phyloP scores from a whole-genome alignment of 2,888 invertebrate genomes.

The Synanthedon vespiformis region DNA sequence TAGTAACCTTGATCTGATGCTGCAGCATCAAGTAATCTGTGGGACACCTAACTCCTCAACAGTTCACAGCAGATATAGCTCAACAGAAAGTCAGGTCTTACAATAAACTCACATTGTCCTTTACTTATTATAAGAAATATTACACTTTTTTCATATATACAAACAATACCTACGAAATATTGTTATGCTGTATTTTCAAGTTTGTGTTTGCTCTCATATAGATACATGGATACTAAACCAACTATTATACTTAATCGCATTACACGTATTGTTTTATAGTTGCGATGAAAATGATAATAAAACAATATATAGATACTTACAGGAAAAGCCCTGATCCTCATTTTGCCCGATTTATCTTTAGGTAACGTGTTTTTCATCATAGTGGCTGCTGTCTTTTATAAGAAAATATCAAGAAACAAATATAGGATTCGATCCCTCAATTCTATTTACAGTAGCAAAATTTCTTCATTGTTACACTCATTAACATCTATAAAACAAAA shows the following conservation, averaged over 20 bases:
- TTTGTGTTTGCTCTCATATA: no score
- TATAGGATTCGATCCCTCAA: background rate
- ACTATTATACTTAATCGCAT: slow-evolving; percentile 15
- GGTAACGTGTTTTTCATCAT: slow-evolving; percentile 83
- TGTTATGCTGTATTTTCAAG: no score
- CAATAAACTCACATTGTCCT: no score
- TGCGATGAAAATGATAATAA: slow-evolving; percentile 4
- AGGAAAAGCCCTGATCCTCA: slow-evolving; percentile 98
- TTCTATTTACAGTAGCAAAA: slow-evolving; percentile 51
- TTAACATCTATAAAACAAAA: slow-evolving; percentile 46
- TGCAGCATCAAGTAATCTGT: no score
- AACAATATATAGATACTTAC: slow-evolving; percentile 73
- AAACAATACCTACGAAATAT: no score
- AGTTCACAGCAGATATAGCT: no score
- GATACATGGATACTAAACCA: no score
- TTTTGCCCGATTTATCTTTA: slow-evolving; percentile 92
- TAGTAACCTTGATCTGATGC: no score
- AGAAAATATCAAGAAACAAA: background rate
- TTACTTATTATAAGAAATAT: no score
- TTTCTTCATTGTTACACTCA: slow-evolving; percentile 57
- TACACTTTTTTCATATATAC: no score
- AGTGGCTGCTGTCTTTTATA: slow-evolving; percentile 21
- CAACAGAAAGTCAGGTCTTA: no score
- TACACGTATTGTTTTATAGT: slow-evolving; percentile 25
- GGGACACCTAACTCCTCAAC: no score